phyloP scores from a whole-genome alignment of 2,113 vertebrate genomes.

The Cariama cristata region DNA sequence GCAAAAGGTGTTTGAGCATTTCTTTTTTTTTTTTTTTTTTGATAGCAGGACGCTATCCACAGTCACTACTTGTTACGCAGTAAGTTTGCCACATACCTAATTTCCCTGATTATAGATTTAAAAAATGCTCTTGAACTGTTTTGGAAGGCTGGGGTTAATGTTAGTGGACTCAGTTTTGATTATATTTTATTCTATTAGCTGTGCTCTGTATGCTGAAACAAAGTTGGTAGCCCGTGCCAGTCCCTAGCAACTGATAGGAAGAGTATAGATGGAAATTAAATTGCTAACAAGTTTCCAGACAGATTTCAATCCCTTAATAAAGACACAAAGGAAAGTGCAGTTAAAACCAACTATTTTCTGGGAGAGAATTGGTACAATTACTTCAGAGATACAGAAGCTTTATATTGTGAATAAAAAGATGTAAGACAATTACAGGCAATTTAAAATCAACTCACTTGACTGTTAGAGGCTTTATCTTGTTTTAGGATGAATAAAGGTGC shows the following conservation, averaged over 20 bases:
- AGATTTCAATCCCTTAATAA: background rate
- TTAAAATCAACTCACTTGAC: background rate
- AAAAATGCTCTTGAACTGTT: background rate
- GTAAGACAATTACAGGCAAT: background rate
- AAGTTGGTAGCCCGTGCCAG: background rate
- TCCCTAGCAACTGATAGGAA: background rate
- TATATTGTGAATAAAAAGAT: background rate
- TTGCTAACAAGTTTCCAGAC: background rate
- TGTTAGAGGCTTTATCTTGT: background rate
- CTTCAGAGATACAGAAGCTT: background rate
- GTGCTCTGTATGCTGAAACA: background rate
- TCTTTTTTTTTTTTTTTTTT: background rate
- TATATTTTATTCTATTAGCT: background rate
- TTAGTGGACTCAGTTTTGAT: background rate
- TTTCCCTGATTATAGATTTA: background rate
- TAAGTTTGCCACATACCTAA: background rate
- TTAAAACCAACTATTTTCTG: background rate
- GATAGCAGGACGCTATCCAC: background rate
- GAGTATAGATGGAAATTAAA: background rate
- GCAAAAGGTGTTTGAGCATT: background rate
- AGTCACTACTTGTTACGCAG: background rate
- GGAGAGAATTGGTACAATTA: background rate
- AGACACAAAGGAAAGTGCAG: background rate
- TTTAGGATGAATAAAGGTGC: background rate
- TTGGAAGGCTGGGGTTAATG: background rate